Evolutionary conservation across 2,113 vertebrate genomes (phyloP).

Genomic region (Laterallus jamaicensis): DNA sequence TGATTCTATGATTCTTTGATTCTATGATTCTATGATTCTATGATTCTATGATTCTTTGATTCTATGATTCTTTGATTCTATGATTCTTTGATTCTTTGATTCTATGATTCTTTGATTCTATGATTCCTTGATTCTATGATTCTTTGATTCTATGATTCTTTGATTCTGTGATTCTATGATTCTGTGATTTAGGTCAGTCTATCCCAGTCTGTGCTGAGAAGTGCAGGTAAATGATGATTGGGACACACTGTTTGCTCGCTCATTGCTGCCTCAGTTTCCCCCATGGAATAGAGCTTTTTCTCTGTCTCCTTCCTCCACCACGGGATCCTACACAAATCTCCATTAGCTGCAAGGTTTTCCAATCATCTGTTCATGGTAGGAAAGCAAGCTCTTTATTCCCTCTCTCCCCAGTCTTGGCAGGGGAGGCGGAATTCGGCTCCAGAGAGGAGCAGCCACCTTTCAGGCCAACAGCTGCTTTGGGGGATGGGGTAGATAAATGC

Average conservation of each 20-base stretch:
- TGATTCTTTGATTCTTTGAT: too few species aligned
- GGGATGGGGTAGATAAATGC: background rate
- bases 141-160: too few species aligned
- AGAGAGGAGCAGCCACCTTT: slow-evolving; percentile 30
- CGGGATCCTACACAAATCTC: background rate
- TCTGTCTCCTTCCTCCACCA: accelerated
- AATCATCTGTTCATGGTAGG: background rate
- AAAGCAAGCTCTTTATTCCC: slow-evolving; percentile 15
- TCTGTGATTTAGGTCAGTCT: background rate
- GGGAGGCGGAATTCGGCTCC: background rate
- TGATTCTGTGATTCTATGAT: too few species aligned
- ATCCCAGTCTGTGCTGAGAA: background rate
- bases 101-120: too few species aligned
- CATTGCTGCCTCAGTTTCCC: background rate
- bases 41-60: too few species aligned
- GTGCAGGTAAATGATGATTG: background rate
- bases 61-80: too few species aligned
- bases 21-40: too few species aligned
- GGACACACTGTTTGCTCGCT: background rate
- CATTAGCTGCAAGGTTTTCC: slow-evolving; percentile 24
- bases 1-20: too few species aligned
- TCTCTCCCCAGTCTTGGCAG: background rate
- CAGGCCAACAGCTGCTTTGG: slow-evolving; percentile 24
- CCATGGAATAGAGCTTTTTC: background rate
- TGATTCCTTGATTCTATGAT: too few species aligned